Evolutionary conservation across 2,113 vertebrate genomes (phyloP).

Genomic region (Boulengerochromis microlepis): DNA sequence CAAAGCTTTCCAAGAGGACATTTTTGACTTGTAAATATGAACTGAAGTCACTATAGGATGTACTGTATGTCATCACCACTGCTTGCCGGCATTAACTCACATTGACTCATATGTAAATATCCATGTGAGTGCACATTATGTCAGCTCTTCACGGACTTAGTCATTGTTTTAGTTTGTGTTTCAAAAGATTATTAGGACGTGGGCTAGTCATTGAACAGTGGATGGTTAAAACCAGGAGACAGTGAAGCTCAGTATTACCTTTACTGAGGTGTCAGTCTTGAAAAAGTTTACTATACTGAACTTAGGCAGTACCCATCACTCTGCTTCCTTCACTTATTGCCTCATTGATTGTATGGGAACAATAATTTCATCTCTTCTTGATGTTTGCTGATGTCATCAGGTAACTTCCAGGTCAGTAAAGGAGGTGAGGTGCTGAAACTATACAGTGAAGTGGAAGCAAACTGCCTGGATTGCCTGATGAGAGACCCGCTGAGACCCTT

Average conservation of each 20-base stretch:
- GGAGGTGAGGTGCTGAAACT: slow-evolving; percentile 77
- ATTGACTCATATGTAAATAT: neutral
- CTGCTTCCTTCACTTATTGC: neutral
- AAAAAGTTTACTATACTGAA: neutral
- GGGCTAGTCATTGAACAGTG: neutral
- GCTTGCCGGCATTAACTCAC: neutral
- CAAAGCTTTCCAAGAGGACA: neutral
- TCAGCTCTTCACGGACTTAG: neutral
- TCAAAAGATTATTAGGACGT: neutral
- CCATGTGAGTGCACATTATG: neutral
- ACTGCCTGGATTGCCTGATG: slow-evolving; percentile 73
- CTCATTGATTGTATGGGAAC: neutral
- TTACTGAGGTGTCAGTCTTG: neutral
- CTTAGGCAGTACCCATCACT: neutral
- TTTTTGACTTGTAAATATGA: neutral
- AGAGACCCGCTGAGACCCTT: slow-evolving; percentile 68
- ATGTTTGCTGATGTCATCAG: slow-evolving; percentile 31
- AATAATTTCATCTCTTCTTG: neutral
- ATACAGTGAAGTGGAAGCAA: slow-evolving; percentile 69
- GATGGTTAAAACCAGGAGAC: neutral
- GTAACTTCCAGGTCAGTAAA: slow-evolving; percentile 74
- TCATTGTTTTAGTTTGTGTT: neutral
- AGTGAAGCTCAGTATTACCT: neutral
- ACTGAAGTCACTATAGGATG: neutral
- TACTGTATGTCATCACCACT: neutral